These are phyloP conservation scores for Rhagophthalmus giganteus DNA, from an alignment of 2,888 invertebrate species.

Conservation along the genomic window DNA sequence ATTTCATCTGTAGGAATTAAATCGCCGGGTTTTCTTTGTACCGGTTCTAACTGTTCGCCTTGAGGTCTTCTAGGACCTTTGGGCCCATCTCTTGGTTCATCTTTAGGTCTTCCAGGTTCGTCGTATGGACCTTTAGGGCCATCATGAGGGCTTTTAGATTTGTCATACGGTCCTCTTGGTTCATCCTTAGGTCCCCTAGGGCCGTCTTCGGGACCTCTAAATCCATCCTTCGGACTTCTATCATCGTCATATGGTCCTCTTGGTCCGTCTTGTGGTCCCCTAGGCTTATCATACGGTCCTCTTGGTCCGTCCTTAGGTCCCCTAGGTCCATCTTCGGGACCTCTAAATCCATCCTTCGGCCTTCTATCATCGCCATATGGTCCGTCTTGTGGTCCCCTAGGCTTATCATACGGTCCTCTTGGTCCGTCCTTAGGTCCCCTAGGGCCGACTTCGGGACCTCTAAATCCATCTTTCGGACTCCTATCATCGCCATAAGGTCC, in stretches of 20 bases:
- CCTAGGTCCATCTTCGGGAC: no score
- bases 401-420: no score
- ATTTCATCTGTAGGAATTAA: slow-evolving; percentile 18
- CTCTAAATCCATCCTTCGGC: no score
- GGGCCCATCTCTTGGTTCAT: slow-evolving; percentile 4
- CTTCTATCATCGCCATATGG: no score
- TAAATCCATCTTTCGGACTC: no score
- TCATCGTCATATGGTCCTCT: neutral
- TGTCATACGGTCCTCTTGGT: neutral
- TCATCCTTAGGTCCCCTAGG: neutral
- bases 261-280: neutral
- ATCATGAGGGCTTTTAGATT: neutral
- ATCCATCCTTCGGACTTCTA: neutral
- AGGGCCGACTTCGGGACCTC: no score
- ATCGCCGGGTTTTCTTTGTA: slow-evolving; percentile 7
- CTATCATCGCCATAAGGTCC: no score
- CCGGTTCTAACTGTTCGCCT: slow-evolving; percentile 12
- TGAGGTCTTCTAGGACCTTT: slow-evolving; percentile 18
- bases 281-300: neutral
- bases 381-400: no score
- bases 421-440: no score
- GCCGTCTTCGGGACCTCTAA: no score
- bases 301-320: neutral
- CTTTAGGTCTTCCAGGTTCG: no score
- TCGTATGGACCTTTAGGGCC: neutral